Base-by-base conservation (phyloP, 2,888 invertebrate genomes). In the Lasiommata megera region DNA sequence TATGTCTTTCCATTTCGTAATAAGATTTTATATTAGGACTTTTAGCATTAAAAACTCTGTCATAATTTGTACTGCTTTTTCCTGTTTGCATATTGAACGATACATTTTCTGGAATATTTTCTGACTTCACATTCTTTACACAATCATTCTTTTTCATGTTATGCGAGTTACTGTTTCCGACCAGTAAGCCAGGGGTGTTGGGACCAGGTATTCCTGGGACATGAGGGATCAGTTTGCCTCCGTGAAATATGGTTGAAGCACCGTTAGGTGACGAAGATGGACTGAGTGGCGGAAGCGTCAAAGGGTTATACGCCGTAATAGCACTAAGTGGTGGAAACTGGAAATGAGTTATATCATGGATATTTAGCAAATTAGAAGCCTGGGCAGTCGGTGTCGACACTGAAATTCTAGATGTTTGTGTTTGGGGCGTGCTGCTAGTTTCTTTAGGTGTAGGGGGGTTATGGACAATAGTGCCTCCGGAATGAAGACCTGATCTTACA, bases 201-300 rank as follows among this genome's bases (percentile, higher is more conserved):
- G 96, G 97, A 8, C 96, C 96, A 0, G 97, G 96, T 82, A 97
- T 97, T 11, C 96, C 97, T 6, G 96, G 96, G 9, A 97, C 96
- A 78, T 96, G 95, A 0, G 96, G 95, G 72, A 97, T 95, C n/a
- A 94, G 84, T 78, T 95, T 95, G 17, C 95, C 95, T 12, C 92
- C 93, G 67, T 94, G 93, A 44, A 93, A 77, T 62, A 94, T 94
- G 28, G 92, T 93, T n/a, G 92, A 88, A 41, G 93, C 91, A 9
- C 93, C 93, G 63, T 93, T 92, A 38, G 93, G 88, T 56, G 88
- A 82, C 58, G 77, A 65, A 9, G 81, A 79, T 40, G 87, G 88
- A 67, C 85, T 85, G 23, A 93, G 74, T 9, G 92, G 92, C 17
- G 93, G 93, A 66, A 94, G 79, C 3, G 94, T 94, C 56, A 95